Percentiles rank a stretch among this genome's conserved stretches.
phyloP scores from a whole-genome alignment of 2,113 vertebrate genomes.

The Poecilia latipinna region DNA sequence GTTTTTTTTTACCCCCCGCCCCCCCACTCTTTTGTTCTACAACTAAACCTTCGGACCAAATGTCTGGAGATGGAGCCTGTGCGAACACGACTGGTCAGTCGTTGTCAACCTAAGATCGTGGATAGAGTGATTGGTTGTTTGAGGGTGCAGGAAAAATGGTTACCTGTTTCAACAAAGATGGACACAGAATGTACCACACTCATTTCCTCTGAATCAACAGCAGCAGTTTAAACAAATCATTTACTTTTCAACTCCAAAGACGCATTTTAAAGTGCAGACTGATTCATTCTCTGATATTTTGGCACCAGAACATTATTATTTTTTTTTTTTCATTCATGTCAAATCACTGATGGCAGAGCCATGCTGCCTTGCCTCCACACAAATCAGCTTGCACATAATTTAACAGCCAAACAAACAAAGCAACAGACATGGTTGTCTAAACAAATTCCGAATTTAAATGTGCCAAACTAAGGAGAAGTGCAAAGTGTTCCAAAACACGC shows the following conservation, averaged over 20 bases:
- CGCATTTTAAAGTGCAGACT: constrained; percentile 20
- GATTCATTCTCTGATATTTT: constrained; percentile 27
- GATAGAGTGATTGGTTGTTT: constrained; percentile 63
- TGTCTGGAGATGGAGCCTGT: constrained; percentile 64
- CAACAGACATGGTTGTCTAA: constrained; percentile 26
- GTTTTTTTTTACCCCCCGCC: constrained; percentile 53
- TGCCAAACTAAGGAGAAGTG: not conserved
- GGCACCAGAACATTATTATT: constrained; percentile 15
- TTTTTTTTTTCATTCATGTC: constrained; percentile 33
- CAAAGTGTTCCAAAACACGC: constrained; percentile 41
- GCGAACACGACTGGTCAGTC: constrained; percentile 64
- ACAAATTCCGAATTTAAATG: constrained; percentile 40
- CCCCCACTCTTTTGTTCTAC: not conserved
- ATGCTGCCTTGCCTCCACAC: constrained; percentile 48
- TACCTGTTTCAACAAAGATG: constrained; percentile 28
- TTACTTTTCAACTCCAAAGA: constrained; percentile 4
- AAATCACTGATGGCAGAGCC: constrained; percentile 54
- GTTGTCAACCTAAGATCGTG: constrained; percentile 76
- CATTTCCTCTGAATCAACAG: constrained; percentile 2
- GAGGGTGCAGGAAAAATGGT: constrained; percentile 23
- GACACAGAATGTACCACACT: constrained; percentile 28
- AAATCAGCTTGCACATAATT: constrained; percentile 54
- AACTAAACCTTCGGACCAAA: constrained; percentile 64
- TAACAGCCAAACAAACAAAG: constrained; percentile 41
- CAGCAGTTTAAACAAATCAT: constrained; percentile 1